Conservation (phyloP, 2,888 invertebrate species). For the Tyria jacobaeae region DNA sequence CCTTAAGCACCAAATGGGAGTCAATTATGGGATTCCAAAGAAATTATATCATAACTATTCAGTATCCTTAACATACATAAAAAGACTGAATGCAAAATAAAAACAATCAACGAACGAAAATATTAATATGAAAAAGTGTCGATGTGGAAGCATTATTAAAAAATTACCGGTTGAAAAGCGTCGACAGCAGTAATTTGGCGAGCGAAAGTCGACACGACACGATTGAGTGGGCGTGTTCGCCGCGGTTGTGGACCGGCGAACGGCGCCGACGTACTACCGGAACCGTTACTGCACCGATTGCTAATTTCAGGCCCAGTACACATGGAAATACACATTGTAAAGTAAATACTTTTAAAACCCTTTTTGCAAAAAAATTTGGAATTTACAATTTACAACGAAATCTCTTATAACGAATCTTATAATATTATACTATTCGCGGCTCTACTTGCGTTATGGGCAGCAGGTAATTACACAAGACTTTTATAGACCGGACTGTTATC, state of each 20-base stretch:
- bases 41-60: no score
- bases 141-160: conserved; percentile 38
- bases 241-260: conserved; percentile 14
- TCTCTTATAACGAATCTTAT: no score
- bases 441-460: no score
- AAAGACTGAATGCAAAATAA: no score
- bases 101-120: not conserved
- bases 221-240: conserved; percentile 44
- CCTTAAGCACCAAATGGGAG: no score
- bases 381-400: no score
- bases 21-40: no score
- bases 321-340: conserved; percentile 9
- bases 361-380: no score
- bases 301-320: conserved; percentile 28
- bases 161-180: conserved; percentile 30
- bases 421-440: no score
- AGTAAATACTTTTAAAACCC: not conserved
- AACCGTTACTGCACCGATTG: conserved; percentile 35
- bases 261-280: conserved; percentile 11
- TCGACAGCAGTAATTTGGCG: conserved; percentile 52
- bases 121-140: conserved; percentile 35
- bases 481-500: no score
- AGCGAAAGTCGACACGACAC: conserved; percentile 48
- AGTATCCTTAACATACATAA: no score
- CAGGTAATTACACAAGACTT: no score